Evolutionary conservation across 2,113 vertebrate genomes (phyloP), one percentile per base, ranked within the genome.

Genomic region (Aplodontia rufa): DNA sequence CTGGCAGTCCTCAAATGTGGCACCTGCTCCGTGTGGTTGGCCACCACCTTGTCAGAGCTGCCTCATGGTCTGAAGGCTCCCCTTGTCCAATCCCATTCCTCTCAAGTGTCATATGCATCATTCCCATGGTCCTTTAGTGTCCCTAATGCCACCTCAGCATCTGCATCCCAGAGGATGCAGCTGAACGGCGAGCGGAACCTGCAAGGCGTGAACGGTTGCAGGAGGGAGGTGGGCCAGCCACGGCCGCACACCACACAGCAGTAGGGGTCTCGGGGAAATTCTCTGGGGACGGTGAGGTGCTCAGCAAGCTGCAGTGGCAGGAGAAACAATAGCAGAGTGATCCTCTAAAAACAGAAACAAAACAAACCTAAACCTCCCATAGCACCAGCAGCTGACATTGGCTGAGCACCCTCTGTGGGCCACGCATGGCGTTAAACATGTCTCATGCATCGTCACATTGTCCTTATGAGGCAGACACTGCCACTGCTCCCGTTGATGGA

Each of bases 1-100:
- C 3, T 8, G 71, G 26, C 17, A 2, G 1, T 47, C 53, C 45
- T 30, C 19, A 17, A 1, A 5, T 0, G 12, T 1, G 8, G 45
- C 5, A 1, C n/a, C 3, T 14, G 16, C 45, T 53, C n/a, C 22
- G 8, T 24, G 7, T 51, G 55, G 22, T 8, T 19, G 6, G 55
- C 55, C 55, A 24, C 55, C 55, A 58, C 55, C 19, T 30, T 4
- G 4, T 5, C 32, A 9, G 30, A 37, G 35, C 28, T n/a, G 49
- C 16, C 5, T 13, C 1, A 0, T 9, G 9, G 6, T 19, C 79
- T 40, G 32, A 30, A 3, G 69, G 28, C n/a, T 55, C 19, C 20
- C 19, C n/a, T n/a, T 35, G 47, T 28, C 17, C 69, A 37, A 9
- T 22, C 30, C 62, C 51, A 3, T n/a, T 42, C 42, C 24, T 53